A percentile compares a stretch with the other conserved stretches of the same genome.
Evolutionary conservation across 2,113 vertebrate genomes (phyloP).

Genomic region (Silurus meridionalis): DNA sequence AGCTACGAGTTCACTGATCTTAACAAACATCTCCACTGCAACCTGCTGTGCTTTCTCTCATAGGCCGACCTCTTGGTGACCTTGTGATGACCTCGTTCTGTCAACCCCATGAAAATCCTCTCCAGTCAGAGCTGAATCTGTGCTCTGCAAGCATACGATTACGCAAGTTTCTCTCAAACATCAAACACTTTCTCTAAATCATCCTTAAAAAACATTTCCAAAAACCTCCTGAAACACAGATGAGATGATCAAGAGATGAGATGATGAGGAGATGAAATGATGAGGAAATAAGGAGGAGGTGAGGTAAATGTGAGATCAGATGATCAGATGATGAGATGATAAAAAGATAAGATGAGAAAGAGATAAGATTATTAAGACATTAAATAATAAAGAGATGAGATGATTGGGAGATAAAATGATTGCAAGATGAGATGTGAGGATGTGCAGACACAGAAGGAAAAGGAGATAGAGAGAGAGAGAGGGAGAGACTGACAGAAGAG

Average conservation of each 20-base stretch:
- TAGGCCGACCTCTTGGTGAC: constrained; percentile 8
- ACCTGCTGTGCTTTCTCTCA: constrained; percentile 33
- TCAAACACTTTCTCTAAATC: not conserved
- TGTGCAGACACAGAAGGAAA: not conserved
- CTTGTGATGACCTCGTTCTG: constrained; percentile 39
- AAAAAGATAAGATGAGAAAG: not conserved
- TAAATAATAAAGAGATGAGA: not conserved
- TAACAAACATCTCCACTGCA: constrained; percentile 19
- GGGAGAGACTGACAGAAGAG: not conserved
- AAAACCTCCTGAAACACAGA: not conserved
- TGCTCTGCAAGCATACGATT: not conserved
- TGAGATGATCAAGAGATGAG: not conserved
- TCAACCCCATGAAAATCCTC: constrained; percentile 36
- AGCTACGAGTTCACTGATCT: constrained; percentile 37
- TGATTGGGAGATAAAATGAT: too few relatives aligned
- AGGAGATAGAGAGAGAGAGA: not conserved
- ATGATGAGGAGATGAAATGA: not conserved
- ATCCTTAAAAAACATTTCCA: not conserved
- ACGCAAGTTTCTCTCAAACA: not conserved
- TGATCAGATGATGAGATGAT: not conserved
- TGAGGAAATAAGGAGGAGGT: not conserved
- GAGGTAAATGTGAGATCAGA: not conserved
- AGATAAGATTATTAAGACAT: not conserved
- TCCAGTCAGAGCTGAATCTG: constrained; percentile 34
- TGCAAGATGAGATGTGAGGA: too few relatives aligned